Evolutionary conservation across 2,113 vertebrate genomes (phyloP).

Genomic region (Urocolius indicus): DNA sequence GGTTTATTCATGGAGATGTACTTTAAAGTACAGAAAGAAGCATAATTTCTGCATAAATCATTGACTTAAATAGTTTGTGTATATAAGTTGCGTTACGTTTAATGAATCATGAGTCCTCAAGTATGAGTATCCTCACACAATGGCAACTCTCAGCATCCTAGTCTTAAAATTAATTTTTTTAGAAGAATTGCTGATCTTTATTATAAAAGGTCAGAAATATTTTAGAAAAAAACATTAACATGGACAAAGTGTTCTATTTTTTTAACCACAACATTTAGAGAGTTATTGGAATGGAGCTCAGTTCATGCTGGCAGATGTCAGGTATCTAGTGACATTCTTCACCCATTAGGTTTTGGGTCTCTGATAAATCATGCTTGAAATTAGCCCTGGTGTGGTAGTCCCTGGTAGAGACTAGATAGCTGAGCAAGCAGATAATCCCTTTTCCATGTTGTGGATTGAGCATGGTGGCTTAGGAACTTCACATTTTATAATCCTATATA

Average conservation of each 20-base stretch:
- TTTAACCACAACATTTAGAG: neutral
- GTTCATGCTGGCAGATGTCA: neutral
- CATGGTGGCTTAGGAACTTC: neutral
- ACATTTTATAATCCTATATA: neutral
- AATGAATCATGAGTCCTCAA: neutral
- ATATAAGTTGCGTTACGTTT: neutral
- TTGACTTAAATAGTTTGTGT: neutral
- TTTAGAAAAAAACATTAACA: neutral
- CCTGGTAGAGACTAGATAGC: neutral
- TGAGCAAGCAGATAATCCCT: neutral
- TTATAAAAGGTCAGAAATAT: neutral
- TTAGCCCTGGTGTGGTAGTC: neutral
- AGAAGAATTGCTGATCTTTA: neutral
- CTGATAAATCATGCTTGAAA: constrained; percentile 11
- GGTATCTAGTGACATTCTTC: neutral
- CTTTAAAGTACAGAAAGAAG: neutral
- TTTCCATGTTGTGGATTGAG: neutral
- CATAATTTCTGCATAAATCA: neutral
- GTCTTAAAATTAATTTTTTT: neutral
- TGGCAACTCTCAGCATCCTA: neutral
- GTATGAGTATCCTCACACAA: neutral
- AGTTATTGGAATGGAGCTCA: neutral
- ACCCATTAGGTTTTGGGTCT: neutral
- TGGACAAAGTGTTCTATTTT: neutral
- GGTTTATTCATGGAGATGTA: neutral